A percentile compares a stretch with the other conserved stretches of the same genome.
phyloP scores from a whole-genome alignment of 2,113 vertebrate genomes.

The Sinocyclocheilus rhinocerous region DNA sequence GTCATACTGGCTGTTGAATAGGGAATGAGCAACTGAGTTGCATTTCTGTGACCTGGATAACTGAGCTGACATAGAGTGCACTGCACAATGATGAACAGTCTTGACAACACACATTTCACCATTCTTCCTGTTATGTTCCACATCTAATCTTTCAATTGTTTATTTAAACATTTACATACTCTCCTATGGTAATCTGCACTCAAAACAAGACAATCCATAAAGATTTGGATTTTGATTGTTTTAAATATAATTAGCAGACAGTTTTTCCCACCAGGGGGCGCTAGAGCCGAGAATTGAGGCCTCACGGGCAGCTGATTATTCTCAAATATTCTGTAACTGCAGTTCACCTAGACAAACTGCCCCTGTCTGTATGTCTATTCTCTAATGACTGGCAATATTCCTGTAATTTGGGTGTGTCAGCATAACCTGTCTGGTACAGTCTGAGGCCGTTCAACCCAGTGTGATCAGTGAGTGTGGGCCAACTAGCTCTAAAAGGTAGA shows the following conservation, averaged over 20 bases:
- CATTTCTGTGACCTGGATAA: conserved; percentile 39
- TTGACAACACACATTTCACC: background rate
- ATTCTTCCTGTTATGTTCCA: background rate
- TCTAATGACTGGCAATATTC: conserved; percentile 27
- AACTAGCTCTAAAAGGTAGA: background rate
- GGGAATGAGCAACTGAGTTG: background rate
- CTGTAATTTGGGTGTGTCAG: conserved; percentile 37
- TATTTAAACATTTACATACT: background rate
- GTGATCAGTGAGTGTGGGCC: background rate
- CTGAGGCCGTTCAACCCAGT: background rate
- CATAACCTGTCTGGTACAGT: conserved; percentile 5
- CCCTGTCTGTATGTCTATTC: conserved; percentile 22
- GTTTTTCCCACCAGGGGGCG: conserved; percentile 50
- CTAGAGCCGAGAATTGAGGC: conserved; percentile 21
- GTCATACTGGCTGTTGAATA: background rate
- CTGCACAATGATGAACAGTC: background rate
- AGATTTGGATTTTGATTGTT: background rate
- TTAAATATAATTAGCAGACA: background rate
- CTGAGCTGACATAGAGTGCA: background rate
- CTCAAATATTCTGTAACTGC: background rate
- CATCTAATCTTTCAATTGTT: background rate
- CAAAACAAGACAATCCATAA: background rate
- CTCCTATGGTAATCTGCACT: background rate
- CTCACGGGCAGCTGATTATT: background rate
- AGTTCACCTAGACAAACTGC: conserved; percentile 18